phyloP scores from a whole-genome alignment of 2,888 invertebrate genomes.

The Sphaerophoria rueppellii region DNA sequence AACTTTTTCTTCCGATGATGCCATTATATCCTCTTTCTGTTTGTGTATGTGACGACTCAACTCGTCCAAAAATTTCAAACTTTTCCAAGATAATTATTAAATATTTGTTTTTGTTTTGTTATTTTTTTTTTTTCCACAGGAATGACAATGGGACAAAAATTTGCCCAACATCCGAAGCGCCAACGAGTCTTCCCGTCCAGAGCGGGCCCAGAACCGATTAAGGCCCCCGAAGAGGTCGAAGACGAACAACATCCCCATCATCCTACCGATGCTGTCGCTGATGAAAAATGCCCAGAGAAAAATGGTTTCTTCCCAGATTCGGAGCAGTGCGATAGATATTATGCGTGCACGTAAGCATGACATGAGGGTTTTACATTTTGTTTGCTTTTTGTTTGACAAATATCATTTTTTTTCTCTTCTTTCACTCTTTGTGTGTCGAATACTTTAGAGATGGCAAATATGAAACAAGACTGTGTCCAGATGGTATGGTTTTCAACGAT shows the following conservation, averaged over 20 bases:
- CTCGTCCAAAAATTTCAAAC: background rate
- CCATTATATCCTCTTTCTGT: background rate
- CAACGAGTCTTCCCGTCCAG: conserved; percentile 78
- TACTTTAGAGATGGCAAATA: conserved; percentile 85
- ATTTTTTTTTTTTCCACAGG: conserved; percentile 74
- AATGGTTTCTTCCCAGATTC: conserved; percentile 93
- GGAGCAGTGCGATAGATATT: conserved; percentile 94
- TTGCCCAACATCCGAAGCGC: conserved; percentile 76
- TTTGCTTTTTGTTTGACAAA: conserved; percentile 47
- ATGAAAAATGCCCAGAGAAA: conserved; percentile 90
- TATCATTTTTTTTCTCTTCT: conserved; percentile 49
- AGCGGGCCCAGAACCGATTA: conserved; percentile 76
- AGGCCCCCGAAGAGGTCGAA: conserved; percentile 76
- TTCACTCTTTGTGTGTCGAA: conserved; percentile 17
- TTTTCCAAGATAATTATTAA: conserved; percentile 56
- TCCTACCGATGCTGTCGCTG: conserved; percentile 77
- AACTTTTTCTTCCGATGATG: conserved; percentile 18
- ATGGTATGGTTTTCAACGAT: conserved; percentile 95
- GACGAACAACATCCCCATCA: conserved; percentile 82
- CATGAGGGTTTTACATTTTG: conserved; percentile 50
- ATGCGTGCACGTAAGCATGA: conserved; percentile 86
- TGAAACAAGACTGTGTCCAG: conserved; percentile 91
- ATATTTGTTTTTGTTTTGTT: conserved; percentile 49
- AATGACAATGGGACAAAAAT: conserved; percentile 76
- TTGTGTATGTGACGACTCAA: background rate